phyloP scores from a whole-genome alignment of 2,888 invertebrate species.

The Atethmia centrago region DNA sequence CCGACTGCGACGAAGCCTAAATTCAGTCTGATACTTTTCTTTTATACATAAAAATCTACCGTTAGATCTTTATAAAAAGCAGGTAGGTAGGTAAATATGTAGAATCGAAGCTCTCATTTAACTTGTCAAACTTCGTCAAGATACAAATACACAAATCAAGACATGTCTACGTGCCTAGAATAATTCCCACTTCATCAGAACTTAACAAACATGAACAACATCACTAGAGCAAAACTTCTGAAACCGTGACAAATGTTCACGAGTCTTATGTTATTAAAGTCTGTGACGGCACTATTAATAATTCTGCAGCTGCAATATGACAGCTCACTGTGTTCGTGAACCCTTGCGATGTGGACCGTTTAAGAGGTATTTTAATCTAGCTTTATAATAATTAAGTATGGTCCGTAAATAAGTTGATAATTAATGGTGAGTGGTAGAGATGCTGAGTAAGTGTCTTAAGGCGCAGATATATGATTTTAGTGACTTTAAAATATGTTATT shows the following conservation, averaged over 20 bases:
- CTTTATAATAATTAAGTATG: no score
- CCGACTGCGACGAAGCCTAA: no score
- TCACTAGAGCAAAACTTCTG: conserved; percentile 16
- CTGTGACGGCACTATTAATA: conserved; percentile 49
- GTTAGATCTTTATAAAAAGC: not conserved
- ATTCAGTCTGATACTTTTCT: no score
- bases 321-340: conserved; percentile 44
- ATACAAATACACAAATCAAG: conserved; percentile 17
- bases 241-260: conserved; percentile 32
- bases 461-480: no score
- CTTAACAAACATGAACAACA: conserved; percentile 2
- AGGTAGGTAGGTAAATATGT: no score
- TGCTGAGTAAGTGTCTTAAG: no score
- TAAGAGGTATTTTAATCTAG: no score
- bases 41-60: not conserved
- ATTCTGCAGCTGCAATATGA: conserved; percentile 43
- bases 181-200: conserved; percentile 10
- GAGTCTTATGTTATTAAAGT: conserved; percentile 50
- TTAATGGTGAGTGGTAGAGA: no score
- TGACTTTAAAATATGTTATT: no score
- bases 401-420: no score
- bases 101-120: not conserved
- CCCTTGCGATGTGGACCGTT: not conserved
- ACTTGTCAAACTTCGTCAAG: not conserved
- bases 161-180: not conserved